These are phyloP conservation scores for Rhinopithecus roxellana DNA, from an alignment of 2,113 vertebrate genomes.

Conservation along the genomic window DNA sequence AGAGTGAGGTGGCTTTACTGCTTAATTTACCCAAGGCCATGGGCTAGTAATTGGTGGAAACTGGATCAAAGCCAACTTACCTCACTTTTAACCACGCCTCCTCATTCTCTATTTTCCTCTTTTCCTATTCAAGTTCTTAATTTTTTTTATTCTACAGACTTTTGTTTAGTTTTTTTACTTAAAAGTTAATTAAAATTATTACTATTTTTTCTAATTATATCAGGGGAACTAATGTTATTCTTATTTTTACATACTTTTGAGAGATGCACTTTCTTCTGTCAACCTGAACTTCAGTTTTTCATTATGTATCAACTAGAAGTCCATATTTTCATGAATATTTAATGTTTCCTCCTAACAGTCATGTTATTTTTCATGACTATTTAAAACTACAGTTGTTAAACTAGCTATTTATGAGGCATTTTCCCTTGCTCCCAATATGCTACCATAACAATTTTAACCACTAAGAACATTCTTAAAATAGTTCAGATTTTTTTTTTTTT, in stretches of 20 bases:
- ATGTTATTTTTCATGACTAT: slow-evolving; percentile 53
- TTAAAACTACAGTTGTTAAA: slow-evolving; percentile 58
- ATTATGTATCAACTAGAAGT: slow-evolving; percentile 17
- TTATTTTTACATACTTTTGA: neutral
- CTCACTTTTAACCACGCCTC: neutral
- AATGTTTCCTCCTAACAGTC: slow-evolving; percentile 27
- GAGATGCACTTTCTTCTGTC: neutral
- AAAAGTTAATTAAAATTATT: neutral
- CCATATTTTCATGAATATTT: slow-evolving; percentile 54
- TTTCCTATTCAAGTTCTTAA: neutral
- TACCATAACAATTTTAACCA: slow-evolving; percentile 44
- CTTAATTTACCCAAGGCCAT: no score
- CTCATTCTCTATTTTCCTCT: neutral
- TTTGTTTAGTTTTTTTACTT: neutral
- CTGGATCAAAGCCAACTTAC: accelerated
- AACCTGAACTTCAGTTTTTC: slow-evolving; percentile 41
- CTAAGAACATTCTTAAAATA: slow-evolving; percentile 65
- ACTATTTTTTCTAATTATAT: neutral
- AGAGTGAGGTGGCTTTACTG: neutral
- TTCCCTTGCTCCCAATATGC: slow-evolving; percentile 18
- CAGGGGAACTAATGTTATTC: neutral
- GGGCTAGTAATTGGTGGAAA: accelerated
- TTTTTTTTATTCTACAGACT: neutral
- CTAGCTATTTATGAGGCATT: slow-evolving; percentile 48
- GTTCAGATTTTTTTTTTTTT: slow-evolving; percentile 31